Conservation (phyloP, 2,113 vertebrate species). For the Brachypodius melanocephalos region DNA sequence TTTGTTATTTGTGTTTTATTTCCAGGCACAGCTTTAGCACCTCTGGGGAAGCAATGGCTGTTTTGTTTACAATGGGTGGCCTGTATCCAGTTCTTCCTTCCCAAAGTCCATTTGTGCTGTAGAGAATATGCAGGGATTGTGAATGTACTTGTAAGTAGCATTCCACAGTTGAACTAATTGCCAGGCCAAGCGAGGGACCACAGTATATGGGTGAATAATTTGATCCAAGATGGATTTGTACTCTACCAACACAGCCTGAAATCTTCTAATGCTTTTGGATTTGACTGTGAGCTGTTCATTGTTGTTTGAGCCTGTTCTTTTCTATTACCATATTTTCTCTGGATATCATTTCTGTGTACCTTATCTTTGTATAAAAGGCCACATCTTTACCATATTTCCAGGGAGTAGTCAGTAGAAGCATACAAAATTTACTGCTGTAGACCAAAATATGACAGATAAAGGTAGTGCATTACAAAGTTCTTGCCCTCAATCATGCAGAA, state of each 20-base stretch:
- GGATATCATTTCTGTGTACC: constrained; percentile 18
- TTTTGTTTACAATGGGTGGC: neutral
- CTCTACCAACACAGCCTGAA: constrained; percentile 39
- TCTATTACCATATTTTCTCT: constrained; percentile 58
- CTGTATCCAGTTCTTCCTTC: neutral
- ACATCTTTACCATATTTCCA: constrained; percentile 47
- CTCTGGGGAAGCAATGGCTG: neutral
- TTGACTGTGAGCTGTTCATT: constrained; percentile 47
- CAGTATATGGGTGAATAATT: constrained; percentile 49
- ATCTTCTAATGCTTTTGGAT: constrained; percentile 58
- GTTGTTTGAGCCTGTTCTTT: constrained; percentile 50
- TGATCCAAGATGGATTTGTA: constrained; percentile 55
- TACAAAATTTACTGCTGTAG: constrained; percentile 43
- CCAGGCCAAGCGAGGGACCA: constrained; percentile 3
- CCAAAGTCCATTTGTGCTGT: neutral
- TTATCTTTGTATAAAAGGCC: constrained; percentile 51
- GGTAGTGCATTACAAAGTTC: constrained; percentile 50
- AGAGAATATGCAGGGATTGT: neutral
- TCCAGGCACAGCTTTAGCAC: neutral
- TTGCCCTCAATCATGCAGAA: constrained; percentile 50
- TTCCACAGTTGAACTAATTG: constrained; percentile 58
- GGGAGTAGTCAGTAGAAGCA: neutral
- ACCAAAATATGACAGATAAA: constrained; percentile 46
- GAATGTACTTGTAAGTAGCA: neutral
- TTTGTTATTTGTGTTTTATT: neutral